phyloP scores from a whole-genome alignment of 92 coral and sea anemone genomes.

The Phenganax stokvisi region DNA sequence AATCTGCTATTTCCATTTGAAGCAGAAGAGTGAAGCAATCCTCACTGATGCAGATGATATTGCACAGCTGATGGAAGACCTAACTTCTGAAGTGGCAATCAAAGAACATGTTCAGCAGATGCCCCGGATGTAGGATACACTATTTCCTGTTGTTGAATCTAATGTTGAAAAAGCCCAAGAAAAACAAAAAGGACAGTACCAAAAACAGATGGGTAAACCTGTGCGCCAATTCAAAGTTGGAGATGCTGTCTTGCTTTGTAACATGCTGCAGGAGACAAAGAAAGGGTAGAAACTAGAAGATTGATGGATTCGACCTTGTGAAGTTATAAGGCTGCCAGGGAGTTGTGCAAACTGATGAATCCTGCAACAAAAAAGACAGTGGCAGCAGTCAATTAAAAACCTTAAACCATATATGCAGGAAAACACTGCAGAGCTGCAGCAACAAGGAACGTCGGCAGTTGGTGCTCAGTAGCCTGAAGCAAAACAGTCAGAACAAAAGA shows the following conservation, averaged over 20 bases:
- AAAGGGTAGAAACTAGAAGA: constrained; percentile 47
- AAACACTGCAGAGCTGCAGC: neutral
- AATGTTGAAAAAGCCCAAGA: constrained; percentile 57
- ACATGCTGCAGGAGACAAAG: constrained; percentile 21
- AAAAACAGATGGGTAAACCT: constrained; percentile 39
- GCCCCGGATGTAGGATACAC: constrained; percentile 25
- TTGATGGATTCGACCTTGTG: constrained; percentile 12
- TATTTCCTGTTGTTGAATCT: constrained; percentile 36
- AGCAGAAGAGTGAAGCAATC: constrained; percentile 35
- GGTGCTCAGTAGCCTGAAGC: neutral
- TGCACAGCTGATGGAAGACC: constrained; percentile 13
- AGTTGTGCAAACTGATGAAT: constrained; percentile 25
- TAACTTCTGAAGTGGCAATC: constrained; percentile 20
- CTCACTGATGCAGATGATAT: constrained; percentile 11
- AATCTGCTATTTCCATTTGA: constrained; percentile 53
- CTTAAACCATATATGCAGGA: neutral
- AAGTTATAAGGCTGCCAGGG: constrained; percentile 22
- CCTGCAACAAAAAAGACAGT: constrained; percentile 20
- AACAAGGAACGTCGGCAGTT: neutral
- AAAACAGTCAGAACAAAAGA: neutral
- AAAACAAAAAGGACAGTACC: constrained; percentile 49
- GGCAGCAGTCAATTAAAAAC: constrained; percentile 12
- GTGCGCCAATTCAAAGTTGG: constrained; percentile 31
- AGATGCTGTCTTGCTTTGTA: constrained; percentile 43
- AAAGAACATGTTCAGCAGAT: constrained; percentile 32